A percentile compares a stretch with the other conserved stretches of the same genome.
phyloP scores from a whole-genome alignment of 2,797 vertebrate genomes.

The Hydrolagus colliei region DNA sequence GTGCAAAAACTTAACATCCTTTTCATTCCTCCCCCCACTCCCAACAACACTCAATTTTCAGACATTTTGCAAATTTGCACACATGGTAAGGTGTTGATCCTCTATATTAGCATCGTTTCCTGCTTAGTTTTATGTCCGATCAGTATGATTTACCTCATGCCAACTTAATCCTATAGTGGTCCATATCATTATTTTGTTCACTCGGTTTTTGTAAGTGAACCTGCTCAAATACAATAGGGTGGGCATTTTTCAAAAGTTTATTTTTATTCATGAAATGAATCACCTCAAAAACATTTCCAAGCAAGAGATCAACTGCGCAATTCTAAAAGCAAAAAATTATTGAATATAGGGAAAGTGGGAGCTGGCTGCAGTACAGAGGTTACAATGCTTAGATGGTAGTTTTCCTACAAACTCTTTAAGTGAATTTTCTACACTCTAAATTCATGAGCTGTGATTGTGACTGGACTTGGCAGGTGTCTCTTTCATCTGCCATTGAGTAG shows the following conservation, averaged over 20 bases:
- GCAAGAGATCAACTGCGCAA: too few species aligned
- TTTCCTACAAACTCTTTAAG: slow-evolving; percentile 32
- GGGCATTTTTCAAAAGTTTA: too few species aligned
- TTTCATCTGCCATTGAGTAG: slow-evolving; percentile 43
- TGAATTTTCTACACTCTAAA: slow-evolving; percentile 1
- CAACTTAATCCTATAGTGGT: not conserved
- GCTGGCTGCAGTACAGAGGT: not conserved
- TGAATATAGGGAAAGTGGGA: not conserved
- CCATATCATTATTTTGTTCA: not conserved
- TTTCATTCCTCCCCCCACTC: not conserved
- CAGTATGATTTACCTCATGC: not conserved
- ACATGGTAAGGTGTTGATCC: not conserved
- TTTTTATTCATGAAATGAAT: not conserved
- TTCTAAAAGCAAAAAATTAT: not conserved
- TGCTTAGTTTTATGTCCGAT: not conserved
- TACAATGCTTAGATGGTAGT: not conserved
- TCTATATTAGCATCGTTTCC: not conserved
- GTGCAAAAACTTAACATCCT: not conserved
- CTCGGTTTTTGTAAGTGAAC: too few species aligned
- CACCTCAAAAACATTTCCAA: not conserved
- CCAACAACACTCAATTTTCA: not conserved
- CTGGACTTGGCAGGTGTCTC: slow-evolving; percentile 40
- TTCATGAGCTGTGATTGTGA: slow-evolving; percentile 37
- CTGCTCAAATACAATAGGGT: too few species aligned
- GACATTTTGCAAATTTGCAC: not conserved